These are phyloP conservation scores for Lithobates sylvaticus DNA, from an alignment of 2,797 vertebrate species.

Conservation along the genomic window DNA sequence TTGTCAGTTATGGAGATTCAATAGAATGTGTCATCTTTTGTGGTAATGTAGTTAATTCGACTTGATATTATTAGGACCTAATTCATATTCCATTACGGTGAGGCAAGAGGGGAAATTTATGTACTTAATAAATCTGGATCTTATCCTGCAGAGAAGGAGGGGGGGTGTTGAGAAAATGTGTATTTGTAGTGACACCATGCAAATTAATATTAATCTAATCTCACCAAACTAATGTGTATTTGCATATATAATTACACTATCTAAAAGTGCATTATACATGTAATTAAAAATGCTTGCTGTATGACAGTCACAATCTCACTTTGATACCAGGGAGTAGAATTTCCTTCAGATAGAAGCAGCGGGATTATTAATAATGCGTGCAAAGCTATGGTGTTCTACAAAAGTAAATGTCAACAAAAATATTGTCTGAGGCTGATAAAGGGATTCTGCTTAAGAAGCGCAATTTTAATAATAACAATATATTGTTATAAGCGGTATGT, in stretches of 20 bases:
- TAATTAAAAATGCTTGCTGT: slow-evolving; percentile 58
- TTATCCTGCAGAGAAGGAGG: slow-evolving; percentile 35
- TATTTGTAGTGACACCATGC: slow-evolving; percentile 61
- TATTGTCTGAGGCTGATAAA: not conserved
- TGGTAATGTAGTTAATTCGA: slow-evolving; percentile 2
- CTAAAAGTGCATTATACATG: slow-evolving; percentile 63
- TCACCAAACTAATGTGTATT: slow-evolving; percentile 60
- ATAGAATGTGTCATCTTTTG: not conserved
- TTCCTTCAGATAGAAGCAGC: slow-evolving; percentile 38
- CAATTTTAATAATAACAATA: no score
- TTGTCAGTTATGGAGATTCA: not conserved
- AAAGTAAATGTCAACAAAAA: slow-evolving; percentile 55
- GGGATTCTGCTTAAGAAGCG: not conserved
- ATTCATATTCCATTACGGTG: slow-evolving; percentile 28
- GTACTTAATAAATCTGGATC: slow-evolving; percentile 54
- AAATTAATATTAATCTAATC: slow-evolving; percentile 64
- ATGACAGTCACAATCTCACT: slow-evolving; percentile 59
- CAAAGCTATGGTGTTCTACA: slow-evolving; percentile 31
- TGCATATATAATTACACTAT: slow-evolving; percentile 61
- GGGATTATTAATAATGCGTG: slow-evolving; percentile 46
- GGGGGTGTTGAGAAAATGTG: slow-evolving; percentile 29
- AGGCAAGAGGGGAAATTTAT: slow-evolving; percentile 48
- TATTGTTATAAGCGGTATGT: no score
- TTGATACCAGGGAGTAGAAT: slow-evolving; percentile 46
- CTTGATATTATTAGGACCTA: slow-evolving; percentile 43